Evolutionary conservation across 2,888 invertebrate species (phyloP).

Genomic region (Melitaea athalia): DNA sequence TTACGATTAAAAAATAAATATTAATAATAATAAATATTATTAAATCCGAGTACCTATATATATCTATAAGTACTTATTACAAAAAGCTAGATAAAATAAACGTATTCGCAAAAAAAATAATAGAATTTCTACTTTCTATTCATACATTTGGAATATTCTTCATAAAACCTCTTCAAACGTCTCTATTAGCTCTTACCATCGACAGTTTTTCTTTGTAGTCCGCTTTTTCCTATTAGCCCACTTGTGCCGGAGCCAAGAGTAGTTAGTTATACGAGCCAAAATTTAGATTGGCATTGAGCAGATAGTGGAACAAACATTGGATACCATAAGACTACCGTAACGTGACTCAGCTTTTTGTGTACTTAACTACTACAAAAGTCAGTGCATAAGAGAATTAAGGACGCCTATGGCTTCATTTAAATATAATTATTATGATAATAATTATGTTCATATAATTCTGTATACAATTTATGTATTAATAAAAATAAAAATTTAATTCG

Average conservation of each 20-base stretch:
- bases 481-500: no score
- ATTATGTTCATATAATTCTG: no score
- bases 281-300: constrained; percentile 50
- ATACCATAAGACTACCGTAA: constrained; percentile 19
- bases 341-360: constrained; percentile 24
- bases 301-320: constrained; percentile 28
- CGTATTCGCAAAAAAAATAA: neutral
- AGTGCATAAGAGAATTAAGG: constrained; percentile 2
- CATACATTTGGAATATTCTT: neutral
- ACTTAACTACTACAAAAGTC: constrained; percentile 10
- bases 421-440: no score
- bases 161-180: constrained; percentile 10
- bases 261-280: constrained; percentile 49
- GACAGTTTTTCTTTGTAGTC: constrained; percentile 58
- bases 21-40: constrained; percentile 17
- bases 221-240: constrained; percentile 65
- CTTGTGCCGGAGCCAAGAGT: constrained; percentile 66
- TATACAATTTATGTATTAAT: no score
- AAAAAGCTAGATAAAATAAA: neutral
- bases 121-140: neutral
- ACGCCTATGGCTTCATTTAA: neutral
- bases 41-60: no score
- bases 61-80: no score
- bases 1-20: no score
- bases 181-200: constrained; percentile 54